phyloP scores from a whole-genome alignment of 2,113 vertebrate species.

The Scomber japonicus region DNA sequence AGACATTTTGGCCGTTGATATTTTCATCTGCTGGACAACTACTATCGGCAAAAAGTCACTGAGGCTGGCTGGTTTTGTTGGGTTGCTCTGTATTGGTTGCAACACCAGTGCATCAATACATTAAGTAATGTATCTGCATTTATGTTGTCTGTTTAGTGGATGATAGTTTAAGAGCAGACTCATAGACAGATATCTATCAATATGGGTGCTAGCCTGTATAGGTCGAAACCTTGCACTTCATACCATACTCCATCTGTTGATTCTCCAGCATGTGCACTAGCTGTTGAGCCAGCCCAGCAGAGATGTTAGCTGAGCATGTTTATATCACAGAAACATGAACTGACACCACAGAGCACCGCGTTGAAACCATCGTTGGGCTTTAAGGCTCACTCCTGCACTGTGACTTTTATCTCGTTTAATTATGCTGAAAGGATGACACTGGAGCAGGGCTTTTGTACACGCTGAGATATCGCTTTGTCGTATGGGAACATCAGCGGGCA shows the following conservation, averaged over 20 bases:
- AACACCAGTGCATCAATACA: too few species aligned
- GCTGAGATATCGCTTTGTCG: slow-evolving; percentile 52
- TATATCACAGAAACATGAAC: slow-evolving; percentile 41
- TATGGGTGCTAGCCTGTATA: neutral
- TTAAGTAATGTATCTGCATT: too few species aligned
- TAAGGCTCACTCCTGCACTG: slow-evolving; percentile 38
- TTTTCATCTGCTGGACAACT: neutral
- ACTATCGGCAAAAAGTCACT: neutral
- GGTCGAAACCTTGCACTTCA: neutral
- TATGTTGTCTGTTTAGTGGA: too few species aligned
- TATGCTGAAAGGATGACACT: slow-evolving; percentile 70
- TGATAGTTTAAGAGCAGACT: too few species aligned
- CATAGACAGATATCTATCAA: neutral
- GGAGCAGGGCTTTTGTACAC: slow-evolving; percentile 49
- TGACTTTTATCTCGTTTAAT: slow-evolving; percentile 72
- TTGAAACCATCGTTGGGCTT: slow-evolving; percentile 30
- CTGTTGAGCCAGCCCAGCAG: slow-evolving; percentile 17
- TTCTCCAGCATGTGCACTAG: slow-evolving; percentile 11
- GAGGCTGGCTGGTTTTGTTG: neutral
- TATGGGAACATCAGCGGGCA: slow-evolving; percentile 52
- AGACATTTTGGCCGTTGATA: too few species aligned
- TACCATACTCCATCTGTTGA: slow-evolving; percentile 15
- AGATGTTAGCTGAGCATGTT: slow-evolving; percentile 28
- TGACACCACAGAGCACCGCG: neutral
- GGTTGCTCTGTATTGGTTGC: too few species aligned